Base-by-base conservation (phyloP, 2,797 vertebrate species). In the Pelodytes ibericus region DNA sequence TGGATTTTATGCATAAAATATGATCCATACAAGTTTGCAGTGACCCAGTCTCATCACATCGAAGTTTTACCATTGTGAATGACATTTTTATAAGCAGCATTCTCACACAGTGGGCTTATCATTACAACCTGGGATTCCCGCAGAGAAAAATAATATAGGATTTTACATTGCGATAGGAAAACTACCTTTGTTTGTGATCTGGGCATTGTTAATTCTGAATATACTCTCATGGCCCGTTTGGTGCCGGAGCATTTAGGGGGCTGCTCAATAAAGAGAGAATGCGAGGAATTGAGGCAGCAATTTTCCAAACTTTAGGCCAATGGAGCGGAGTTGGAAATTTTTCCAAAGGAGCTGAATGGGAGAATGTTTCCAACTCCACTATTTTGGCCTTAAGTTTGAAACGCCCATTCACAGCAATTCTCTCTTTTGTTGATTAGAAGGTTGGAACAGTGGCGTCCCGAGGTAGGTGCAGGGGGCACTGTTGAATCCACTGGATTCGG, bases 71-170 rank as follows among this genome's bases (percentile, higher is more conserved):
- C n/a, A 39, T 63, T 31, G 10, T 59, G 60, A 77, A 77, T 77
- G 60, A 20, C 61, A 59, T 77, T 58, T 70, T 53, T 66, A 20
- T n/a, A 27, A 69, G 58, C 57, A 51, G 36, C 53, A 49, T 60
- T 47, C 16, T 2, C 41, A 20, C 64, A 15, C 74, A 76, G 66
- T 59, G 53, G 53, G 68, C 4, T 53, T 31, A 36, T 58, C 60
- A 77, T 77, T 77, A 71, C 65, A 75, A 69, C 31, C n/a, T 16
- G 25, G 61, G 27, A 27, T 3, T 44, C 75, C 53, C 25, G 62
- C 75, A n/a, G 75, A 65, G 75, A 66, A 66, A 65, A 72, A 72
- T 77, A 64, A 77, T 72, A 72, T 72, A 66, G 59, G 36, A 59
- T 60, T 66, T 72, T 29, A 36, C n/a, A 60, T 58, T 61, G 66